phyloP scores from a whole-genome alignment of 2,113 vertebrate genomes.

The Apteryx mantelli region DNA sequence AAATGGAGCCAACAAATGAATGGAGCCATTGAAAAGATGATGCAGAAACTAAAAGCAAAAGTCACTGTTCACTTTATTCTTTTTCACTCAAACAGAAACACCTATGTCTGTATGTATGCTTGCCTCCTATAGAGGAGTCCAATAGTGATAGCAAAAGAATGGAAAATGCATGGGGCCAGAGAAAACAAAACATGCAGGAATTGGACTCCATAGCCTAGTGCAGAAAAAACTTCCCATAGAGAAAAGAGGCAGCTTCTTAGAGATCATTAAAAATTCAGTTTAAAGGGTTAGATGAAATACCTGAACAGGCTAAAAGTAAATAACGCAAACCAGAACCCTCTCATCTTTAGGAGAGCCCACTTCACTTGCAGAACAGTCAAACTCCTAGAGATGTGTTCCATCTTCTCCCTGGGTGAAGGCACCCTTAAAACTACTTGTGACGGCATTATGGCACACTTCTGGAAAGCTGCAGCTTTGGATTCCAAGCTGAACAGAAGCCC shows the following conservation, averaged over 20 bases:
- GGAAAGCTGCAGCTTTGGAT: background rate
- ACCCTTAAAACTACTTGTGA: background rate
- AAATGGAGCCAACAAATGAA: too few relatives aligned
- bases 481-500: background rate
- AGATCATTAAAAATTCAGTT: background rate
- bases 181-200: background rate
- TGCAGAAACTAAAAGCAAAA: too few relatives aligned
- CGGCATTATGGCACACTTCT: background rate
- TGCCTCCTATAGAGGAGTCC: background rate
- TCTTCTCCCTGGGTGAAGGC: background rate
- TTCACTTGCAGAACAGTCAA: background rate
- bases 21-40: too few relatives aligned
- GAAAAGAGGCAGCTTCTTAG: background rate
- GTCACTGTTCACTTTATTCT: background rate
- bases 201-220: fast-evolving
- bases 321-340: background rate
- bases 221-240: background rate
- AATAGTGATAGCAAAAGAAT: background rate
- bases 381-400: background rate
- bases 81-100: background rate
- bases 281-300: background rate
- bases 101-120: fast-evolving
- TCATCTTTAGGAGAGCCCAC: background rate
- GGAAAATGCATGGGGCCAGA: background rate
- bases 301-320: background rate